Evolutionary conservation across 2,888 invertebrate genomes (phyloP), one percentile per base, ranked within the genome.

Genomic region (Noctuana brunneofusca): DNA sequence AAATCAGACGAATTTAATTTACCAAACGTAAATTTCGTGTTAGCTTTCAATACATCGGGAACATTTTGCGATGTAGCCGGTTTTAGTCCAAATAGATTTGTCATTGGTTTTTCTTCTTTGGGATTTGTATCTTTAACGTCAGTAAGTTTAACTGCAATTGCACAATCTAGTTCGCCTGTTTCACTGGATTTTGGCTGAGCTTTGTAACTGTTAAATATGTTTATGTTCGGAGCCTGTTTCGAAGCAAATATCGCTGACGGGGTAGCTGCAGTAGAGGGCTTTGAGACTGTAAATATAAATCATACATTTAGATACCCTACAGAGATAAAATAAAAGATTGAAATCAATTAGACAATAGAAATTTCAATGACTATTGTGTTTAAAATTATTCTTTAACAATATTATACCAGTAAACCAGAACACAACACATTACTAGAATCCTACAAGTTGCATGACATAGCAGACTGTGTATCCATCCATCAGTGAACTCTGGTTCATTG

Each of bases 151-250:
- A 24, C 43, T 18, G 46, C 6, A 43, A 18, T 9, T 8, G 52
- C 1, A 11, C 71, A 62, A 66, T 86, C 85, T 4, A 75, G 73
- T 76, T 89, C 89, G 0, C 86, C 86, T 5, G 86, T 88, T 78
- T 87, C 89, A 52, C 74, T 79, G n/a, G 84, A 80, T 67, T 81
- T 79, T 2, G 73, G 66, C 78, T 8, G 60, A 27, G 49, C 16
- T 22, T 32, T 83, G 1, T 18, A 43, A 43, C 43, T 43, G 64
- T 68, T 82, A 64, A 86, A 82, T 75, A 84, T 78, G 38, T 78
- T 79, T 48, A 83, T 76, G 27, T 82, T 82, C 3, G 80, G 70
- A 57, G 82, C 78, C 0, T 86, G 83, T 79, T 87, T 85, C 0
- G 83, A 75, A 41, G 81, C 78, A 64, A 84, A 84, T n/a, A 77